Conservation (phyloP, 2,797 vertebrate genomes). For the Alosa sapidissima region DNA sequence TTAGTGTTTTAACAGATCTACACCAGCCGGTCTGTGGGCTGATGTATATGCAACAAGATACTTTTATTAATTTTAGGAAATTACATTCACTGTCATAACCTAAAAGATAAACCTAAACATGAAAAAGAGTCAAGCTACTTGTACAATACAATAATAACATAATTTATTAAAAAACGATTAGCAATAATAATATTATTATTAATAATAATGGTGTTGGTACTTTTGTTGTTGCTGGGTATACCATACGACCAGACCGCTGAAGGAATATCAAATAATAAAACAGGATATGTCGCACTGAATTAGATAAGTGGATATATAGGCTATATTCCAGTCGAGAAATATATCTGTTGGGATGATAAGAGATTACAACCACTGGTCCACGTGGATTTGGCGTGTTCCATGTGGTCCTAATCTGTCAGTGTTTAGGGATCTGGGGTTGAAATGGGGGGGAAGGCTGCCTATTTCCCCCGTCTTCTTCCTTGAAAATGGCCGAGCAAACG, state of each 20-base stretch:
- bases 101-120: not conserved
- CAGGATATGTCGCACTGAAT: constrained; percentile 47
- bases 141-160: no score
- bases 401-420: constrained; percentile 84
- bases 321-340: constrained; percentile 67
- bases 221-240: not conserved
- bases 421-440: constrained; percentile 72
- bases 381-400: constrained; percentile 78
- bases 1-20: not conserved
- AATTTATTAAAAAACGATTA: no score
- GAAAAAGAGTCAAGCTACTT: no score
- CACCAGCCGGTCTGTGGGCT: not conserved
- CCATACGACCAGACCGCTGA: not conserved
- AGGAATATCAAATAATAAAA: constrained; percentile 15
- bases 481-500: constrained; percentile 58
- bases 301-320: constrained; percentile 57
- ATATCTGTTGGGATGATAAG: constrained; percentile 77
- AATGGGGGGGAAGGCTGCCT: constrained; percentile 54
- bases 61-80: not conserved
- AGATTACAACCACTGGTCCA: constrained; percentile 78
- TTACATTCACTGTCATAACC: not conserved
- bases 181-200: not conserved
- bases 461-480: constrained; percentile 64
- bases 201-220: constrained; percentile 15
- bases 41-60: not conserved